These are phyloP conservation scores for Drosophila bocqueti DNA, from an alignment of 1,140 invertebrate species.

Conservation along the genomic window DNA sequence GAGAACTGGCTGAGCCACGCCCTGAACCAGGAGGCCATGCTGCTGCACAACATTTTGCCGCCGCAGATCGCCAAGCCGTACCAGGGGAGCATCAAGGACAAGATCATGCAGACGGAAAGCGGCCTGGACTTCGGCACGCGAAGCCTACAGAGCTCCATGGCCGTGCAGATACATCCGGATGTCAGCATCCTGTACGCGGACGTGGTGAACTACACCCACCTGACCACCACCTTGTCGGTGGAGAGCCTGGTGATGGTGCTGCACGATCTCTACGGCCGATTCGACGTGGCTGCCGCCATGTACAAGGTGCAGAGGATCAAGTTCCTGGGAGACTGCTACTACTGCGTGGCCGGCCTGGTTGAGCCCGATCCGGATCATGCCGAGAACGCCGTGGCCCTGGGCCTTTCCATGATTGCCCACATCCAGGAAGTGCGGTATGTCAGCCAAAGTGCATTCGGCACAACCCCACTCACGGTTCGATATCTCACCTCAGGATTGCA, in stretches of 20 bases:
- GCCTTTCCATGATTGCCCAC: slow-evolving; percentile 95
- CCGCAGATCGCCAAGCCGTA: slow-evolving; percentile 93
- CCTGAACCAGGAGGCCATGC: slow-evolving; percentile 93
- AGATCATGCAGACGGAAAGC: slow-evolving; percentile 86
- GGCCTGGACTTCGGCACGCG: background rate
- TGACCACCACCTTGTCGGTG: slow-evolving; percentile 92
- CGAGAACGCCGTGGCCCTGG: slow-evolving; percentile 94
- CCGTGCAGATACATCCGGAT: slow-evolving; percentile 93
- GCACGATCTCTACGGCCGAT: slow-evolving; percentile 96
- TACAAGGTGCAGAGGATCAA: slow-evolving; percentile 93
- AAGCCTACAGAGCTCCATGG: slow-evolving; percentile 88
- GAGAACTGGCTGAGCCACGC: slow-evolving; percentile 92
- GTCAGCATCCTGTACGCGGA: slow-evolving; percentile 98
- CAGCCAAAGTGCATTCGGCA: background rate
- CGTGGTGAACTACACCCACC: slow-evolving; percentile 97
- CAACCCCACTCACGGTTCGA: background rate
- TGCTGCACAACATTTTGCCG: slow-evolving; percentile 94
- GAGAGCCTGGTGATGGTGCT: slow-evolving; percentile 94
- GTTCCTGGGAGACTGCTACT: slow-evolving; percentile 97
- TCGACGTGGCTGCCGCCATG: slow-evolving; percentile 94
- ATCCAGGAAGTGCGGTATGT: slow-evolving; percentile 90
- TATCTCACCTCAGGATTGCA: slow-evolving; percentile 86
- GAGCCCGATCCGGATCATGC: slow-evolving; percentile 91
- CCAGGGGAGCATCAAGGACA: slow-evolving; percentile 89
- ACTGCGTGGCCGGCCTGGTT: slow-evolving; percentile 95